Evolutionary conservation across 2,797 vertebrate genomes (phyloP).

Genomic region (Eurystomus glaucurus): DNA sequence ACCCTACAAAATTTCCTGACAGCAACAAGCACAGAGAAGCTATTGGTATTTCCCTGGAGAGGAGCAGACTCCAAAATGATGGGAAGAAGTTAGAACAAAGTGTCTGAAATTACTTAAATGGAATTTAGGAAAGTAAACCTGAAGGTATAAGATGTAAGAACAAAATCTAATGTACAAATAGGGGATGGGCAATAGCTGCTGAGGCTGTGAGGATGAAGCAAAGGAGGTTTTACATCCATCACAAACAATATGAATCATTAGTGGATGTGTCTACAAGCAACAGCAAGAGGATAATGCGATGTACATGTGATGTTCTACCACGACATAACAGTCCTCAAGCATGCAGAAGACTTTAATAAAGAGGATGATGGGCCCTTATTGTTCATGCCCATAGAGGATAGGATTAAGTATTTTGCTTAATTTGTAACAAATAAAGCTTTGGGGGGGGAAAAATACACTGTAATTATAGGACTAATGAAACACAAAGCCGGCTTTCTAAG

Average conservation of each 20-base stretch:
- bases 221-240: not conserved
- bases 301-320: not conserved
- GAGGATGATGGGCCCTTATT: not conserved
- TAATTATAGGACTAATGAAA: slow-evolving; percentile 35
- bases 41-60: slow-evolving; percentile 2
- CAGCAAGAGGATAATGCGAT: not conserved
- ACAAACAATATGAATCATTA: not conserved
- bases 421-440: slow-evolving; percentile 33
- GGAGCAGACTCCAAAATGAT: not conserved
- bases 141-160: not conserved
- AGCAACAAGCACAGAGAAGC: not conserved
- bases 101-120: not conserved
- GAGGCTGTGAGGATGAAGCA: accelerated
- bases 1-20: not conserved
- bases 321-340: not conserved
- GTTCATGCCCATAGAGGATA: not conserved
- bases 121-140: not conserved
- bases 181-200: not conserved
- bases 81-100: not conserved
- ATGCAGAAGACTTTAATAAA: not conserved
- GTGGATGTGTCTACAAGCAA: not conserved
- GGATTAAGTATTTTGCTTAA: slow-evolving; percentile 36
- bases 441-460: not conserved
- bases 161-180: not conserved
- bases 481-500: slow-evolving; percentile 27